phyloP scores from a whole-genome alignment of 2,888 invertebrate species.

The Agriotes lineatus region DNA sequence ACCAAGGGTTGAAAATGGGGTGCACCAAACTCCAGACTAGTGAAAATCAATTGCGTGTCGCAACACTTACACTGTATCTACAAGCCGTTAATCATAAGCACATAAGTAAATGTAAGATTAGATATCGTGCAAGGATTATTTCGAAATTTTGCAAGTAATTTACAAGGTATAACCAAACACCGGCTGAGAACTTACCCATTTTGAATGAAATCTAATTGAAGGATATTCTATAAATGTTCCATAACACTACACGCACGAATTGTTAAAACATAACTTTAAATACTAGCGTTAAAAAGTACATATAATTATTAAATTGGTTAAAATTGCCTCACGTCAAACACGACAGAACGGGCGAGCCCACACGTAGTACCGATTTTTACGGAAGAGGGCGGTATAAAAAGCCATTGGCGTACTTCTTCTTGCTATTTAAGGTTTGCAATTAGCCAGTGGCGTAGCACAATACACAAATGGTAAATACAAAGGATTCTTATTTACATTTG shows the following conservation, averaged over 20 bases:
- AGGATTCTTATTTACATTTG: too few relatives aligned
- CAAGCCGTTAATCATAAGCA: constrained; percentile 29
- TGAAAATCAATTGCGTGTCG: constrained; percentile 20
- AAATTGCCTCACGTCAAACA: constrained; percentile 57
- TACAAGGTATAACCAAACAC: constrained; percentile 48
- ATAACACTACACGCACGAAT: constrained; percentile 50
- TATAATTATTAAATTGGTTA: constrained; percentile 54
- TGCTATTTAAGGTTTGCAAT: too few relatives aligned
- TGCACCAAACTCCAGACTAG: constrained; percentile 5
- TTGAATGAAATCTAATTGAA: constrained; percentile 50
- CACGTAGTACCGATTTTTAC: constrained; percentile 48
- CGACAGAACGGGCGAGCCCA: constrained; percentile 62
- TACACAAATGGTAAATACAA: background rate
- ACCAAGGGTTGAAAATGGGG: constrained; percentile 13
- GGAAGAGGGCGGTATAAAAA: constrained; percentile 35
- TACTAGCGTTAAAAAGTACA: constrained; percentile 49
- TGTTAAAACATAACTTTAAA: constrained; percentile 49
- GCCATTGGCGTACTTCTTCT: constrained; percentile 45
- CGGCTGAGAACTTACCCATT: constrained; percentile 57
- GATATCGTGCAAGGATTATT: constrained; percentile 34
- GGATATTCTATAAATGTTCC: constrained; percentile 25
- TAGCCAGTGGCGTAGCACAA: constrained; percentile 8
- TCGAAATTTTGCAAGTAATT: constrained; percentile 42
- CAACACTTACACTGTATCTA: background rate
- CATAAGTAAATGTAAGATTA: constrained; percentile 32